Evolutionary conservation across 2,888 invertebrate genomes (phyloP).

Genomic region (Morpho achilles): DNA sequence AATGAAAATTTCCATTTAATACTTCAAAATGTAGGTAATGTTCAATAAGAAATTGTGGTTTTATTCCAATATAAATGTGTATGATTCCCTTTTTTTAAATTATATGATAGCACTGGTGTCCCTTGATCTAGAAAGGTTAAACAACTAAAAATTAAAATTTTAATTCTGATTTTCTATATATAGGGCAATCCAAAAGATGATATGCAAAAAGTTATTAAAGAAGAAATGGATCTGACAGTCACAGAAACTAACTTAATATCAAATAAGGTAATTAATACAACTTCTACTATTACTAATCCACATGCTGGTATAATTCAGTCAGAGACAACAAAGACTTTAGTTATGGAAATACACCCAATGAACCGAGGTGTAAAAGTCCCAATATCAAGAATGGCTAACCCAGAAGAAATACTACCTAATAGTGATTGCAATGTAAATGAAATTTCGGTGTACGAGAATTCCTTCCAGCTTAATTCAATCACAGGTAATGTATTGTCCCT

Average conservation of each 20-base stretch:
- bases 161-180: neutral
- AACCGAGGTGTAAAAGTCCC: conserved; percentile 25
- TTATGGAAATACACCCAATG: conserved; percentile 64
- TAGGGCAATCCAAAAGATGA: conserved; percentile 40
- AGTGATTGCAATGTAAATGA: conserved; percentile 31
- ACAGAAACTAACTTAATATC: conserved; percentile 66
- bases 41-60: neutral
- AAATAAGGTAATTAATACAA: conserved; percentile 60
- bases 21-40: neutral
- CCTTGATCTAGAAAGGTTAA: too few species aligned
- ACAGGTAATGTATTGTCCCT: conserved; percentile 61
- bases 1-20: neutral
- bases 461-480: conserved; percentile 66
- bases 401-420: conserved; percentile 62
- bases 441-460: conserved; percentile 39
- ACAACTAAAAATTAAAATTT: too few species aligned
- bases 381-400: conserved; percentile 43
- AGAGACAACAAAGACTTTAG: conserved; percentile 56
- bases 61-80: too few species aligned
- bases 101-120: too few species aligned
- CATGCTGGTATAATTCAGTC: conserved; percentile 53
- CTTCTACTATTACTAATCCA: conserved; percentile 54
- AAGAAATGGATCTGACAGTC: conserved; percentile 51
- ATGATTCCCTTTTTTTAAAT: too few species aligned
- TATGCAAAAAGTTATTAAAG: conserved; percentile 44